A percentile compares a stretch with the other conserved stretches of the same genome.
phyloP scores from a whole-genome alignment of 1,140 invertebrate species.

The Phocides pigmalion region DNA sequence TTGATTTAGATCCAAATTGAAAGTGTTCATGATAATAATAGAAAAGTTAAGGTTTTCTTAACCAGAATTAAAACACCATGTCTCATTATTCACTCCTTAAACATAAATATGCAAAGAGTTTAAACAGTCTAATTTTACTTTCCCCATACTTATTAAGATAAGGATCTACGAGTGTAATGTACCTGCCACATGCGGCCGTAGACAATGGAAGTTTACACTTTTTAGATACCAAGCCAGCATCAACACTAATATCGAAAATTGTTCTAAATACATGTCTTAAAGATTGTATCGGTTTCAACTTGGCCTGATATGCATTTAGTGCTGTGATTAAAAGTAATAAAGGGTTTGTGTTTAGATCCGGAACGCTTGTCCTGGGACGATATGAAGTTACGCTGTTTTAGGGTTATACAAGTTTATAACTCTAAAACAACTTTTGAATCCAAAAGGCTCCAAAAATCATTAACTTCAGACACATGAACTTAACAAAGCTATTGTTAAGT shows the following conservation, averaged over 20 bases:
- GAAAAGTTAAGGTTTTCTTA: background rate
- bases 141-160: slow-evolving; percentile 22
- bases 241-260: slow-evolving; percentile 15
- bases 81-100: background rate
- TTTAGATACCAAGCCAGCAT: too few species aligned
- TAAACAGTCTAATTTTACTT: slow-evolving; percentile 17
- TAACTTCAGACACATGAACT: too few species aligned
- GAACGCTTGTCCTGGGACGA: background rate
- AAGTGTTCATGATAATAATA: too few species aligned
- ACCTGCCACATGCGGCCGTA: background rate
- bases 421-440: too few species aligned
- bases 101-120: slow-evolving; percentile 16
- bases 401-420: too few species aligned
- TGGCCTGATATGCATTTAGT: slow-evolving; percentile 10
- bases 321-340: slow-evolving; percentile 13
- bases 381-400: too few species aligned
- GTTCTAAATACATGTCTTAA: slow-evolving; percentile 11
- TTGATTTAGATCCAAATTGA: too few species aligned
- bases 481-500: too few species aligned
- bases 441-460: too few species aligned
- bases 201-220: slow-evolving; percentile 6
- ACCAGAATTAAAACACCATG: background rate
- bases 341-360: slow-evolving; percentile 7
- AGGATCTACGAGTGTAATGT: slow-evolving; percentile 5
- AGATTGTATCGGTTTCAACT: slow-evolving; percentile 4